Evolutionary conservation across 1,140 invertebrate genomes (phyloP).

Genomic region (Achroia grisella): DNA sequence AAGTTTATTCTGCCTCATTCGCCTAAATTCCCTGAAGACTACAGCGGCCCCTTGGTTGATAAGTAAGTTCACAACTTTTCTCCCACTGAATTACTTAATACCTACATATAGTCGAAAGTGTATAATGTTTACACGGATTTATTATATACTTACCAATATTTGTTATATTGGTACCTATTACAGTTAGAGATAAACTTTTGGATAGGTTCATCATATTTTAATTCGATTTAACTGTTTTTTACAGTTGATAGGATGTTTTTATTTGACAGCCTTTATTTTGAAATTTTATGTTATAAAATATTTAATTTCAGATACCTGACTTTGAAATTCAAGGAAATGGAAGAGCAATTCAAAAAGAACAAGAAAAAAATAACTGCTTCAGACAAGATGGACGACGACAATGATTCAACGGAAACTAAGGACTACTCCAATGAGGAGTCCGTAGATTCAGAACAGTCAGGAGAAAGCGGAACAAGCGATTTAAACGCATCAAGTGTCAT

Average conservation of each 20-base stretch:
- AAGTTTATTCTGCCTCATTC: constrained; percentile 89
- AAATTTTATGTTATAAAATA: background rate
- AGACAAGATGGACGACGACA: constrained; percentile 41
- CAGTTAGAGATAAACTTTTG: too few species aligned
- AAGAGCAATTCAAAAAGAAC: constrained; percentile 79
- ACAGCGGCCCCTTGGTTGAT: constrained; percentile 87
- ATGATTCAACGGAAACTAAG: constrained; percentile 20
- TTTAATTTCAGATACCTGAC: constrained; percentile 79
- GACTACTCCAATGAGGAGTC: constrained; percentile 11
- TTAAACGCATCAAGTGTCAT: constrained; percentile 36
- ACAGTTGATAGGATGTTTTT: too few species aligned
- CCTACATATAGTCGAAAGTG: too few species aligned
- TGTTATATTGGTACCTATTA: too few species aligned
- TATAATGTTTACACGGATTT: too few species aligned
- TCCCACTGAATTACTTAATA: too few species aligned
- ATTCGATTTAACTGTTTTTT: too few species aligned
- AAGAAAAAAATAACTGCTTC: constrained; percentile 51
- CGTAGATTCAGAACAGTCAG: background rate
- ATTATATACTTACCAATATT: too few species aligned
- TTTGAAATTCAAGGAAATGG: constrained; percentile 88
- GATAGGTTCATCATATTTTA: too few species aligned
- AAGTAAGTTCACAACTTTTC: constrained; percentile 68
- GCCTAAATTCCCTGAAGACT: constrained; percentile 91
- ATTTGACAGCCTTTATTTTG: too few species aligned
- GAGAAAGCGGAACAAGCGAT: background rate